Evolutionary conservation across 2,888 invertebrate genomes (phyloP).

Genomic region (Cantharis rufa): DNA sequence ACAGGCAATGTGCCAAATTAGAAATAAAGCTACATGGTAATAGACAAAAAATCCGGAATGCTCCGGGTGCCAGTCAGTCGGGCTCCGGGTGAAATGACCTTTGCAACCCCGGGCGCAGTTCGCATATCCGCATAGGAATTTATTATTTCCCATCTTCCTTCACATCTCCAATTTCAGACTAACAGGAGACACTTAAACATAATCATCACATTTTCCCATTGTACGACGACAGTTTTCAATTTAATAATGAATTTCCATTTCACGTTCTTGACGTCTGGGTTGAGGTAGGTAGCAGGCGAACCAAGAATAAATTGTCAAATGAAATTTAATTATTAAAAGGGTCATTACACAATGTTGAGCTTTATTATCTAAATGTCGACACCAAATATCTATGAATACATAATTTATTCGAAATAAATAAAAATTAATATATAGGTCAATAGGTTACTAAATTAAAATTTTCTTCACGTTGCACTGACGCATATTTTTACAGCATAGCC

Average conservation of each 20-base stretch:
- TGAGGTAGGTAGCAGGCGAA: not conserved
- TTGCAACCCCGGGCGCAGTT: constrained; percentile 2
- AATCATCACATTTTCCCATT: not conserved
- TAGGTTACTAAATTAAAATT: too few species aligned
- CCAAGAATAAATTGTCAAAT: not conserved
- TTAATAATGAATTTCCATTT: not conserved
- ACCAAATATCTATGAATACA: not conserved
- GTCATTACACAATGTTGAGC: not conserved
- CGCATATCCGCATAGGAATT: not conserved
- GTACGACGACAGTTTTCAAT: not conserved
- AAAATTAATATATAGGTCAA: too few species aligned
- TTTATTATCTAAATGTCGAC: not conserved
- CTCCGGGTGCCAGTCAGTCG: constrained; percentile 27
- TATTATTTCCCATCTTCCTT: not conserved
- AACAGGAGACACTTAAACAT: not conserved
- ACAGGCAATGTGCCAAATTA: not conserved
- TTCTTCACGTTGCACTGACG: too few species aligned
- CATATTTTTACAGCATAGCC: too few species aligned
- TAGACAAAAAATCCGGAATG: not conserved
- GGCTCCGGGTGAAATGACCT: constrained; percentile 27
- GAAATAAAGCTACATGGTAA: not conserved
- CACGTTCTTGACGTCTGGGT: not conserved
- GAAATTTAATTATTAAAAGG: not conserved
- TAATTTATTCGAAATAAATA: not conserved
- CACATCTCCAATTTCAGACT: not conserved